These are phyloP conservation scores for Oreortyx pictus DNA, from an alignment of 2,797 vertebrate species.

Conservation along the genomic window DNA sequence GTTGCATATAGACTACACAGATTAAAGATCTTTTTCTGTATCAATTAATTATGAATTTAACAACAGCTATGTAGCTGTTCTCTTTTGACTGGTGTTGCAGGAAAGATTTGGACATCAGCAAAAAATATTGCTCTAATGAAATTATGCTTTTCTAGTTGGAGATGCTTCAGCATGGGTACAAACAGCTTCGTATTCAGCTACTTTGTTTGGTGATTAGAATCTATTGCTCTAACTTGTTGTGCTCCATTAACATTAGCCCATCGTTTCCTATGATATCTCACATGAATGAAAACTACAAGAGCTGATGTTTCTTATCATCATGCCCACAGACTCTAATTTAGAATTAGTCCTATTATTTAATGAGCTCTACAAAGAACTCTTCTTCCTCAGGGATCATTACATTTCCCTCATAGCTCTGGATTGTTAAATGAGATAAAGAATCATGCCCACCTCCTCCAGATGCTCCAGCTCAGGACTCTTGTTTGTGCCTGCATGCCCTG, in stretches of 20 bases:
- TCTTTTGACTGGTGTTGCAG: neutral
- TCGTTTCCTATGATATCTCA: neutral
- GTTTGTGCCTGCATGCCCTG: neutral
- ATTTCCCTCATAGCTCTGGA: neutral
- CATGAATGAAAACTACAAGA: constrained; percentile 2
- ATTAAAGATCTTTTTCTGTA: neutral
- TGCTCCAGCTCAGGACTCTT: neutral
- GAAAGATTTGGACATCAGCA: neutral
- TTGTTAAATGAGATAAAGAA: neutral
- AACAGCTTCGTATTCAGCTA: neutral
- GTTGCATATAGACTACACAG: neutral
- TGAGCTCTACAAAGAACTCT: neutral
- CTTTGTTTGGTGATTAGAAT: constrained; percentile 12
- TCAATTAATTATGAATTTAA: neutral
- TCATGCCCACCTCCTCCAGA: neutral
- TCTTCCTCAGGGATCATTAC: neutral
- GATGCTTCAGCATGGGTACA: neutral
- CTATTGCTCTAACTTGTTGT: constrained; percentile 6
- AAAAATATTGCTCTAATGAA: neutral
- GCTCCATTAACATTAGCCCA: neutral
- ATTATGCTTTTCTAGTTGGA: neutral
- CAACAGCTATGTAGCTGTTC: neutral
- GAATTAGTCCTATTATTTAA: neutral
- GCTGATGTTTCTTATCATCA: neutral
- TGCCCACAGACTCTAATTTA: neutral